Evolutionary conservation across 2,888 invertebrate species (phyloP), one percentile per base, ranked within the genome.

Genomic region (Aplocera efformata): DNA sequence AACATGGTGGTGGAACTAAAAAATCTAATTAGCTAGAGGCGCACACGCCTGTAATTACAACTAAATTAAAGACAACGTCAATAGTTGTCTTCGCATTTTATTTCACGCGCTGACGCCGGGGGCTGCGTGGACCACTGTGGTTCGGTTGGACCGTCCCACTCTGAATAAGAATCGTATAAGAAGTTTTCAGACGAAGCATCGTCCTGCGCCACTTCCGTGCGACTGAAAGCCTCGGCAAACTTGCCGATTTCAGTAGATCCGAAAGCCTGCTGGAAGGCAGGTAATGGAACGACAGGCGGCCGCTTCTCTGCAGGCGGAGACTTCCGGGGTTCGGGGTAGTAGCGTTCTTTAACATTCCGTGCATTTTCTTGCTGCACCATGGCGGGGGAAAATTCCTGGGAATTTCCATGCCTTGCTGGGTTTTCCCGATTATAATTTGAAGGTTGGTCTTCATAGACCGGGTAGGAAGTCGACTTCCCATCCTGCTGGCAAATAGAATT

Each of bases 191-290:
- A 60, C 26, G 75, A 61, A 32, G 67, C 68, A 9, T 76, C 75
- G 10, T 84, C 86, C 24, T 79, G 75, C 10, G 85, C 88, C 20
- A 84, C 81, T 59, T 91, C 90, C 50, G 90, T 85, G 50, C 90
- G 90, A 45, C 90, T 90, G 70, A 93, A 93, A 34, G 91, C 92
- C 63, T 93, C 93, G 4, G 93, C 92, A 60, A 95, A 95, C 51
- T 94, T 91, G n/a, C 95, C 95, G 52, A 95, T 93, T 79, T 95
- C 95, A 11, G 95, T 95, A 17, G 94, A 94, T 13, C 95, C 95
- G 70, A 95, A 95, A 1, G 95, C 94, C 79, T 95, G 95, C 69
- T 94, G 94, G 68, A 95, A 95, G 29, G 94, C 94, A 4, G 94
- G 94, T 43, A 95, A 73, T 4, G 94, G 93, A 38, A 90, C 86